These are phyloP conservation scores for Bubo blakistoni DNA, from an alignment of 2,113 vertebrate genomes.

Conservation along the genomic window DNA sequence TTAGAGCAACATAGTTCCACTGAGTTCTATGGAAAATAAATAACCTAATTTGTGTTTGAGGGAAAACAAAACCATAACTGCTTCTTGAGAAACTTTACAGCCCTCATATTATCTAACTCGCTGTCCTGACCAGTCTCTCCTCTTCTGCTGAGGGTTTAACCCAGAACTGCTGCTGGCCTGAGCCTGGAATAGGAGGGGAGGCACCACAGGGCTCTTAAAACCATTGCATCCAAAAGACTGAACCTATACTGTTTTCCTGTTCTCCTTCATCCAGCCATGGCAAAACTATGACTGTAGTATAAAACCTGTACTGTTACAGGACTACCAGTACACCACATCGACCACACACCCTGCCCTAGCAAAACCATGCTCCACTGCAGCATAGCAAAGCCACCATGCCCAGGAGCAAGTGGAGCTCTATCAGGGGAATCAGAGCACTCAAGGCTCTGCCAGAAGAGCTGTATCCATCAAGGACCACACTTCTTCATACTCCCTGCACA, in stretches of 20 bases:
- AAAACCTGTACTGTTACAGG: neutral
- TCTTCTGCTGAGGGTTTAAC: neutral
- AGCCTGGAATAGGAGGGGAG: neutral
- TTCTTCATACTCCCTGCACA: neutral
- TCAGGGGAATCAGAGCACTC: neutral
- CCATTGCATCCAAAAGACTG: neutral
- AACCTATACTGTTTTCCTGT: neutral
- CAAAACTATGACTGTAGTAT: neutral
- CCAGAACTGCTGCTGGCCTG: neutral
- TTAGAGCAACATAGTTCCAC: neutral
- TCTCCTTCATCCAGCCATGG: neutral
- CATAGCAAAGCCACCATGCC: fast-evolving
- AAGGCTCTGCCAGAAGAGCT: neutral
- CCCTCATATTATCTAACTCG: neutral
- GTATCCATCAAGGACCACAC: neutral
- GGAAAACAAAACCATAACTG: neutral
- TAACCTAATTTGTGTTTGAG: neutral
- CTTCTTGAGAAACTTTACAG: neutral
- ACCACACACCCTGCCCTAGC: neutral
- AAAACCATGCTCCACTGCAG: neutral
- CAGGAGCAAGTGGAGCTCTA: neutral
- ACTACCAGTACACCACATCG: fast-evolving
- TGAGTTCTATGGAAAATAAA: neutral
- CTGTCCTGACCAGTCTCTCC: neutral
- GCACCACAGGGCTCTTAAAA: neutral